Evolutionary conservation across 2,113 vertebrate species (phyloP).

Genomic region (Ursus arctos): DNA sequence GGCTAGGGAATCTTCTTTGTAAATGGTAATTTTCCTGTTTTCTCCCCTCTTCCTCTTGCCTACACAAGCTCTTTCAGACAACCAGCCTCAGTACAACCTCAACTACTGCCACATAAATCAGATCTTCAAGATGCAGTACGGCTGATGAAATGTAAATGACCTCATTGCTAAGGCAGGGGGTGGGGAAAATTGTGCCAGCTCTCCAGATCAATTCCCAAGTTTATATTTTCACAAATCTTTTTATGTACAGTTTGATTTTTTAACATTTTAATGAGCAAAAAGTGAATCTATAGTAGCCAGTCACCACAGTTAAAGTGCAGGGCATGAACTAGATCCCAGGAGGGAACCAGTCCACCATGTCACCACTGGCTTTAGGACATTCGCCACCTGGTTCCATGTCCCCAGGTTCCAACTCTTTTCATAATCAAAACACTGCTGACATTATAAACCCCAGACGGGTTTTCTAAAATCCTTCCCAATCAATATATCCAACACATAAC

Average conservation of each 20-base stretch:
- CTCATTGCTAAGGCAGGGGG: constrained; percentile 71
- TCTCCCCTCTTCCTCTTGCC: constrained; percentile 25
- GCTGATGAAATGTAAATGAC: constrained; percentile 85
- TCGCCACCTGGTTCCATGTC: constrained; percentile 94
- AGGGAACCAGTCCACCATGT: constrained; percentile 89
- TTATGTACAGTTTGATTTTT: constrained; percentile 88
- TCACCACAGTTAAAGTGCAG: constrained; percentile 86
- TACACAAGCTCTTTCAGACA: constrained; percentile 70
- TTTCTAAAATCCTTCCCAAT: constrained; percentile 93
- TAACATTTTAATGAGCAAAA: constrained; percentile 90
- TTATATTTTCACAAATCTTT: constrained; percentile 87
- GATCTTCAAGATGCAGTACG: constrained; percentile 26
- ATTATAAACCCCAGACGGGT: constrained; percentile 93
- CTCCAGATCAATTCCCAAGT: constrained; percentile 87
- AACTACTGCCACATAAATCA: constrained; percentile 53
- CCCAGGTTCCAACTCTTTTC: constrained; percentile 87
- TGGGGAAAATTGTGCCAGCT: constrained; percentile 72
- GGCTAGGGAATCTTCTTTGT: constrained; percentile 46
- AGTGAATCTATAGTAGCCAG: constrained; percentile 86
- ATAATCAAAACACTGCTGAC: constrained; percentile 93
- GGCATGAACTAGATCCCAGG: constrained; percentile 87
- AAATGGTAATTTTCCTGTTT: constrained; percentile 51
- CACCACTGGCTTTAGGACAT: constrained; percentile 92
- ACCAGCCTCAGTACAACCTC: constrained; percentile 61
- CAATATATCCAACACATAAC: constrained; percentile 93